These are phyloP conservation scores for Neoniphon sammara DNA, from an alignment of 2,797 vertebrate genomes.

Conservation along the genomic window DNA sequence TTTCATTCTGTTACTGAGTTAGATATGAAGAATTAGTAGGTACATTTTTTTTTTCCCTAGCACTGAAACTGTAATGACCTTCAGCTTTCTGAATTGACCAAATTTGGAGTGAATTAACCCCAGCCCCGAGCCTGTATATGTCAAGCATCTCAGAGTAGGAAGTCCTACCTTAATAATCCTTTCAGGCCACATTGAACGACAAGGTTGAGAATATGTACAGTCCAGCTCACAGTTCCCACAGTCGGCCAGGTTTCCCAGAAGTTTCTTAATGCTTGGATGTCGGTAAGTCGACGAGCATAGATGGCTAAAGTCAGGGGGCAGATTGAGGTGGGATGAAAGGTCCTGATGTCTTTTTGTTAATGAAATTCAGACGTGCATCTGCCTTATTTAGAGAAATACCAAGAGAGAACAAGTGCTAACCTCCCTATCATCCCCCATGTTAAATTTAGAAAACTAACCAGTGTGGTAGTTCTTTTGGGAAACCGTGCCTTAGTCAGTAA, in stretches of 20 bases:
- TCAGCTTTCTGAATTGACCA: conserved; percentile 33
- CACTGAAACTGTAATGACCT: background rate
- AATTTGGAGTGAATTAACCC: conserved; percentile 51
- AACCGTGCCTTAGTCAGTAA: conserved; percentile 58
- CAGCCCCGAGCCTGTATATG: conserved; percentile 35
- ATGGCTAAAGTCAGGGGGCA: conserved; percentile 12
- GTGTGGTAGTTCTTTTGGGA: conserved; percentile 52
- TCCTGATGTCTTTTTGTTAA: conserved; percentile 24
- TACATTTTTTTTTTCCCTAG: background rate
- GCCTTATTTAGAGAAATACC: conserved; percentile 41
- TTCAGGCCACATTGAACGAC: conserved; percentile 32
- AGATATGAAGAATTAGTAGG: background rate
- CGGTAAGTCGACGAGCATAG: conserved; percentile 42
- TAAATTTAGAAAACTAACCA: conserved; percentile 24
- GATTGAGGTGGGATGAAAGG: conserved; percentile 3
- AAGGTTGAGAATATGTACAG: conserved; percentile 21
- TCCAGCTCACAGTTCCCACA: conserved; percentile 21
- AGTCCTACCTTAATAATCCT: conserved; percentile 23
- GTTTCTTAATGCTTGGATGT: conserved; percentile 47
- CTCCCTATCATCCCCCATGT: conserved; percentile 18
- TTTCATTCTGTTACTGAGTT: conserved; percentile 22
- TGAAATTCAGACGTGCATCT: conserved; percentile 29
- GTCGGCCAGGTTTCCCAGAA: conserved; percentile 59
- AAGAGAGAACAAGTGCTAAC: conserved; percentile 26
- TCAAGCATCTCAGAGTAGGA: conserved; percentile 63